Evolutionary conservation across 2,888 invertebrate genomes (phyloP).

Genomic region (Labia minor): DNA sequence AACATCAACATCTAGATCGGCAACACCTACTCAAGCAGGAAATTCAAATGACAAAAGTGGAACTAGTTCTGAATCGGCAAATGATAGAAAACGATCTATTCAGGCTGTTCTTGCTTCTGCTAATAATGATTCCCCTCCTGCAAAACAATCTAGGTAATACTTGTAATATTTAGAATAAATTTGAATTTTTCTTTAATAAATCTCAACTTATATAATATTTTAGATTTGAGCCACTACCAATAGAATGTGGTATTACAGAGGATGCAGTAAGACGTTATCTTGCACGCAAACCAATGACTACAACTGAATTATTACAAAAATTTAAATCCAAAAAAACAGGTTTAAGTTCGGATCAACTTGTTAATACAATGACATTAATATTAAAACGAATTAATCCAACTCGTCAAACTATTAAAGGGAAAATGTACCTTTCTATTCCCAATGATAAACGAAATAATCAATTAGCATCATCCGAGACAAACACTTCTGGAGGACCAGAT

Average conservation of each 20-base stretch:
- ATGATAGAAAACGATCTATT: conserved; percentile 30
- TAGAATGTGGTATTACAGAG: conserved; percentile 66
- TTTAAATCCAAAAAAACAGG: conserved; percentile 91
- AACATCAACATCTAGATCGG: conserved; percentile 18
- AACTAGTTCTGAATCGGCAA: conserved; percentile 36
- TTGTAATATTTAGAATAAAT: no score
- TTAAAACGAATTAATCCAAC: conserved; percentile 89
- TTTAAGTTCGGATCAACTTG: conserved; percentile 78
- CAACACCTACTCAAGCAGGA: conserved; percentile 31
- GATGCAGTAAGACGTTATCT: conserved; percentile 90
- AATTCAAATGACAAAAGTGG: conserved; percentile 37
- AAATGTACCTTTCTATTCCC: conserved; percentile 79
- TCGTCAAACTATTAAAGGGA: conserved; percentile 81
- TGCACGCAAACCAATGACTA: conserved; percentile 94
- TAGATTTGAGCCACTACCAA: background rate
- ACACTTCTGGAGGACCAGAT: background rate
- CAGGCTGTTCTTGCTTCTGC: conserved; percentile 28
- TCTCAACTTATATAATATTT: no score
- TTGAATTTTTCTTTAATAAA: no score
- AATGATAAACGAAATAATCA: conserved; percentile 36
- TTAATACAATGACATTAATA: conserved; percentile 88
- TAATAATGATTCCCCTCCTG: background rate
- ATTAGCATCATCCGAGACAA: background rate
- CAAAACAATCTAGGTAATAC: background rate
- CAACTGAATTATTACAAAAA: conserved; percentile 88